phyloP scores from a whole-genome alignment of 2,888 invertebrate genomes.

The Galerucella nymphaeae region DNA sequence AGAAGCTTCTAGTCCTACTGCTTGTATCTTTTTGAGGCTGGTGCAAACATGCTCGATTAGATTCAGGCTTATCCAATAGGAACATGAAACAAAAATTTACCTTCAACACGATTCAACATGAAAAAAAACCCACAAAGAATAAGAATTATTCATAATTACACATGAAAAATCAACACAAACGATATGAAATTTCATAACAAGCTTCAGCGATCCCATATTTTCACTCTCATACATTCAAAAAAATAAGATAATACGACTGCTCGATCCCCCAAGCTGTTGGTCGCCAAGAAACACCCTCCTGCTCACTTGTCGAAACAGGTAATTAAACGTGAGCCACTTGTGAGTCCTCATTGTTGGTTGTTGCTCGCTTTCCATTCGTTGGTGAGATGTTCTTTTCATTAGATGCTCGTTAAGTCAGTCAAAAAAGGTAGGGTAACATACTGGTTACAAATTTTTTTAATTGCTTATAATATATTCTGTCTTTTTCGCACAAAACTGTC shows the following conservation, averaged over 20 bases:
- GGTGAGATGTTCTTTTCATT: slow-evolving; percentile 25
- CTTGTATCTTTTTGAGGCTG: no score
- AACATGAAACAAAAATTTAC: no score
- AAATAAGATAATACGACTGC: slow-evolving; percentile 6
- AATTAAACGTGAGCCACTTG: slow-evolving; percentile 52
- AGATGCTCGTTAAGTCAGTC: neutral
- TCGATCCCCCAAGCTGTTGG: slow-evolving; percentile 19
- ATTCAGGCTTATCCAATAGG: no score
- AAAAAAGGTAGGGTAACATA: neutral
- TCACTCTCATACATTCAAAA: neutral
- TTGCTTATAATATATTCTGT: neutral
- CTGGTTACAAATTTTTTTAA: no score
- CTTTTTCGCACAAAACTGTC: neutral
- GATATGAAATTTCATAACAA: neutral
- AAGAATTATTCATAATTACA: no score
- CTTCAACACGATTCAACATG: no score
- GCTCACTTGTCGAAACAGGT: slow-evolving; percentile 43
- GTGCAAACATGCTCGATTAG: no score
- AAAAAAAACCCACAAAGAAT: no score
- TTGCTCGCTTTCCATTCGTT: slow-evolving; percentile 23
- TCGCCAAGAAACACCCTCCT: slow-evolving; percentile 52
- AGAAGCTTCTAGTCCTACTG: no score
- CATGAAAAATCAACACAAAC: no score
- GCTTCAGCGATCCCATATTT: neutral
- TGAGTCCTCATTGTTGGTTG: slow-evolving; percentile 46